phyloP scores from a whole-genome alignment of 2,113 vertebrate genomes.

The Acanthisitta chloris region DNA sequence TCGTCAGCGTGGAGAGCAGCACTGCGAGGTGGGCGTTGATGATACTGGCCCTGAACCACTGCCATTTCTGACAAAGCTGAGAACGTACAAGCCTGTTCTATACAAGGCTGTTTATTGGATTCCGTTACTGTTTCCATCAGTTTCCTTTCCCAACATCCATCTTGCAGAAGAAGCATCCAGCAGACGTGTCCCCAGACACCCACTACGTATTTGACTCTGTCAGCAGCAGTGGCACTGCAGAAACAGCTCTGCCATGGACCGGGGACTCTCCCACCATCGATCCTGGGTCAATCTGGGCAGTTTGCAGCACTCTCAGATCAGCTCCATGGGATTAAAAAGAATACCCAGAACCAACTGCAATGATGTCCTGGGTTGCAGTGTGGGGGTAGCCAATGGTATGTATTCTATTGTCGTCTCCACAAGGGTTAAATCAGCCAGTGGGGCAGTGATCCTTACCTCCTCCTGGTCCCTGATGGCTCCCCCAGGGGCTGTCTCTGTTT shows the following conservation, averaged over 20 bases:
- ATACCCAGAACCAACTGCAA: fast-evolving
- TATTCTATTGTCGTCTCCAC: too few relatives aligned
- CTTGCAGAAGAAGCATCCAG: background rate
- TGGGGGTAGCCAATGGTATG: too few relatives aligned
- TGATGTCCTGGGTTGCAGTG: too few relatives aligned
- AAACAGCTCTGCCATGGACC: background rate
- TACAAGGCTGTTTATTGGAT: background rate
- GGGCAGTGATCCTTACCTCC: too few relatives aligned
- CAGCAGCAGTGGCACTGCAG: background rate
- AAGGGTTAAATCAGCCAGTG: too few relatives aligned
- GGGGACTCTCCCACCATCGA: background rate
- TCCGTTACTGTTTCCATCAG: background rate
- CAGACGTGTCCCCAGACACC: background rate
- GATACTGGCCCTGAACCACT: background rate
- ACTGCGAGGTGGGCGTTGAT: background rate
- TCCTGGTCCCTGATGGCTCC: too few relatives aligned
- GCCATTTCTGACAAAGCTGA: background rate
- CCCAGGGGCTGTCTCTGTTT: too few relatives aligned
- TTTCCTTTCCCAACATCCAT: background rate
- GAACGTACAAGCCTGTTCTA: background rate
- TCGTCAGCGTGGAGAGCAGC: background rate
- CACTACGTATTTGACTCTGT: fast-evolving
- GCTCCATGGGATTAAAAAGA: background rate
- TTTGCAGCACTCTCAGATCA: background rate
- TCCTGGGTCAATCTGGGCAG: fast-evolving